phyloP scores from a whole-genome alignment of 1,140 invertebrate species.

The Acromyrmex echinatior region DNA sequence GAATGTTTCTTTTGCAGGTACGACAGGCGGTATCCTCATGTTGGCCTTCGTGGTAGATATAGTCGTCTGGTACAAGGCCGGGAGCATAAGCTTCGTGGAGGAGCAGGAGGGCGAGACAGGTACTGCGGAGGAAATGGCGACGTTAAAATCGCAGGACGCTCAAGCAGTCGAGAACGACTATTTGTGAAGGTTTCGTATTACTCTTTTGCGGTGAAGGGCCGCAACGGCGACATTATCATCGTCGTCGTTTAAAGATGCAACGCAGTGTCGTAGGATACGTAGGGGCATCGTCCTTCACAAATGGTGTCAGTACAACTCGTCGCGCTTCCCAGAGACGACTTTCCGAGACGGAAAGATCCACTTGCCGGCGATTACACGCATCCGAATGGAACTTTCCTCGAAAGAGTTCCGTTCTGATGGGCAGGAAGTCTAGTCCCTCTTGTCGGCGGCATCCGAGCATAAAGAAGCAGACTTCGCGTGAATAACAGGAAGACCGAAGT shows the following conservation, averaged over 20 bases:
- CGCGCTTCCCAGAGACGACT: background rate
- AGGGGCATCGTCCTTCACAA: constrained; percentile 39
- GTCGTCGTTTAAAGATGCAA: constrained; percentile 48
- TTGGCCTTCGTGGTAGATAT: constrained; percentile 94
- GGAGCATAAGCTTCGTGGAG: constrained; percentile 91
- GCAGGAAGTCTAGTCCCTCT: constrained; percentile 47
- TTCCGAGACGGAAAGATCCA: background rate
- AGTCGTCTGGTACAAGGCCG: constrained; percentile 94
- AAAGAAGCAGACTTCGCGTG: background rate
- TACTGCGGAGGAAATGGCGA: constrained; percentile 85
- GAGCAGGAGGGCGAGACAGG: constrained; percentile 85
- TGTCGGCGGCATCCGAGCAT: constrained; percentile 32
- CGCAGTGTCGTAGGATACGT: constrained; percentile 60
- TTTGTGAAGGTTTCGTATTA: constrained; percentile 75
- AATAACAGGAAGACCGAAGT: constrained; percentile 24
- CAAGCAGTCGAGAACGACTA: constrained; percentile 83
- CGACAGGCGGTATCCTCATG: constrained; percentile 93
- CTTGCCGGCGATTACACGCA: constrained; percentile 20
- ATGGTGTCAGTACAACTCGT: constrained; percentile 34
- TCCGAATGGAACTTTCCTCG: constrained; percentile 13
- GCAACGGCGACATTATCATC: constrained; percentile 44
- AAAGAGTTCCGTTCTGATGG: constrained; percentile 13
- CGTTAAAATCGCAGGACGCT: constrained; percentile 83
- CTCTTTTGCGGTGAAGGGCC: constrained; percentile 61
- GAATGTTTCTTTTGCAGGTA: constrained; percentile 87